Evolutionary conservation across 2,888 invertebrate species (phyloP), one percentile per base, ranked within the genome.

Genomic region (Melinopterus prodromus): DNA sequence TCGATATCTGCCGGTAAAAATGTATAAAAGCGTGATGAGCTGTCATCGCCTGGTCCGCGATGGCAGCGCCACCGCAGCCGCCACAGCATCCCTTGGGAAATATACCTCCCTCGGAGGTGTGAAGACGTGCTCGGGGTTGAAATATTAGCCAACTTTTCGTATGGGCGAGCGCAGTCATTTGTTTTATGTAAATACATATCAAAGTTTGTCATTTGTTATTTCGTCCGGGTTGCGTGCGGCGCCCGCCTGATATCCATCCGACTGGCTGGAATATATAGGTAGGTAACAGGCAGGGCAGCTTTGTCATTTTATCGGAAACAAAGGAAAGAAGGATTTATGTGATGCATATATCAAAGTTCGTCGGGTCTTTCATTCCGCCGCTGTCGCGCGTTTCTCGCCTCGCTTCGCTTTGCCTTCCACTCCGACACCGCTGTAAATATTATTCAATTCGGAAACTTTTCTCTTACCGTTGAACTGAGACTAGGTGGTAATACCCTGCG

Each of bases 81-180:
- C 78, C 78, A 82, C 83, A 79, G 71, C 76, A 69, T 86, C 89
- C 86, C 88, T 14, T 76, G 89, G 89, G 89, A 89, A 89, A 89
- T 89, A 88, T 87, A 87, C 86, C 86, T 87, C 85, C 79, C 81
- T 81, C 83, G 81, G 78, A 81, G 81, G 81, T 80, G 81, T 77
- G 82, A 80, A 80, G 81, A 80, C 78, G 79, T 77, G 79, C 81
- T 26, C 75, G 79, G 80, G 78, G 83, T 86, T 89, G 89, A 89
- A 89, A 89, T 89, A 89, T 89, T 88, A 89, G 89, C 88, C 87
- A 89, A 89, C 88, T 90, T 89, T 90, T 89, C 90, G 88, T 89
- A 88, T 89, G 89, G 89, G 89, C 88, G 89, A 87, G 88, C 88
- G 87, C 88, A 87, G 89, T 88, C 90, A 89, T 90, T 90, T 90